Conservation (phyloP, 2,888 invertebrate species). For the Nomada fucata region DNA sequence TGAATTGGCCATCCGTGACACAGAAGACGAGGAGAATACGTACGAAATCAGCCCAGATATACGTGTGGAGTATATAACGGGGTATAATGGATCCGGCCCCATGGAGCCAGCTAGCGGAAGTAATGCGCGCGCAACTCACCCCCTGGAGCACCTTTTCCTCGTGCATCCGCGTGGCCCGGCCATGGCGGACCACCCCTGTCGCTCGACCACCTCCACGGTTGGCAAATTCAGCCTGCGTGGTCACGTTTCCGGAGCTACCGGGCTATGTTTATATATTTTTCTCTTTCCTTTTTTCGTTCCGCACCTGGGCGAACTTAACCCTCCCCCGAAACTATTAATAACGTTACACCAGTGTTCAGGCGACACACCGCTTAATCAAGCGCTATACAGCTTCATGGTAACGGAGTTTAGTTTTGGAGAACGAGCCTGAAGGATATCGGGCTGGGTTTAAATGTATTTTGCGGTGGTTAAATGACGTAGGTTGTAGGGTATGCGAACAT, state of each 20-base stretch:
- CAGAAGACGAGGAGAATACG: neutral
- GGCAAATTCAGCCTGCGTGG: neutral
- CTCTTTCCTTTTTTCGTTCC: constrained; percentile 5
- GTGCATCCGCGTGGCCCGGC: constrained; percentile 19
- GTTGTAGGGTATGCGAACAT: too few relatives aligned
- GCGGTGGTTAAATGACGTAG: neutral
- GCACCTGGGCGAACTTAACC: neutral
- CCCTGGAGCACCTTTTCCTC: constrained; percentile 38
- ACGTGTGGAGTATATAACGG: constrained; percentile 32
- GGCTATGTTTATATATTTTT: neutral
- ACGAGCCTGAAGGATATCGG: neutral
- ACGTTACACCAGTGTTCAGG: constrained; percentile 3
- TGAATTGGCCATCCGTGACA: neutral
- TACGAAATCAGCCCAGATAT: constrained; percentile 52
- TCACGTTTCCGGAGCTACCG: constrained; percentile 10
- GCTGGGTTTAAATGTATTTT: neutral
- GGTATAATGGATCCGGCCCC: constrained; percentile 62
- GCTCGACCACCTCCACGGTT: neutral
- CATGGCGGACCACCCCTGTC: constrained; percentile 34
- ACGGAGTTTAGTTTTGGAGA: neutral
- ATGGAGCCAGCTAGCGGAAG: constrained; percentile 42
- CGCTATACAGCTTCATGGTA: neutral
- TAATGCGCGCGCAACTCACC: constrained; percentile 46
- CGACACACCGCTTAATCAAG: constrained; percentile 22
- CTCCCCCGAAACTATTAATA: constrained; percentile 28